phyloP scores from a whole-genome alignment of 1,140 invertebrate genomes.

The Mactra quadrangularis region DNA sequence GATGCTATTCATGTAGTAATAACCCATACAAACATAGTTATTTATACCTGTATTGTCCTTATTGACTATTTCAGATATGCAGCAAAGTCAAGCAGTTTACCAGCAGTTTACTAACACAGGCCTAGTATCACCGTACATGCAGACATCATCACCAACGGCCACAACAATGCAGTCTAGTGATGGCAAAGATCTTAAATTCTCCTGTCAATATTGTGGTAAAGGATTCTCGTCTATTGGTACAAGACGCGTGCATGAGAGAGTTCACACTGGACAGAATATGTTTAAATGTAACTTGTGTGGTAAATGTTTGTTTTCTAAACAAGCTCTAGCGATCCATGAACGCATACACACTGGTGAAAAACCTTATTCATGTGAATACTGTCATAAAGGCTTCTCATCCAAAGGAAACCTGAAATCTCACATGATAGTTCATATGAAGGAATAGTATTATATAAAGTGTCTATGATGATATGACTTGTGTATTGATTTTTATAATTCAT shows the following conservation, averaged over 20 bases:
- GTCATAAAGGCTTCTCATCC: slow-evolving; percentile 19
- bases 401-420: slow-evolving; percentile 37
- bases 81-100: no score
- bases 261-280: slow-evolving; percentile 1
- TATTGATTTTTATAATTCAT: no score
- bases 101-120: no score
- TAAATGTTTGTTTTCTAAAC: not conserved
- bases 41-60: no score
- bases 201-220: slow-evolving; percentile 29
- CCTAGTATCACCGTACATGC: no score
- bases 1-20: no score
- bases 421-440: slow-evolving; percentile 21
- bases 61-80: no score
- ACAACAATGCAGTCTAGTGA: no score
- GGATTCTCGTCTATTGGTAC: not conserved
- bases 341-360: slow-evolving; percentile 33
- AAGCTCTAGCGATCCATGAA: slow-evolving; percentile 18
- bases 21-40: no score
- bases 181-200: no score
- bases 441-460: no score
- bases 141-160: not conserved
- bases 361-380: slow-evolving; percentile 4
- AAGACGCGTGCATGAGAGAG: not conserved
- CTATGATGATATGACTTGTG: no score
- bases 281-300: slow-evolving; percentile 13